phyloP scores from a whole-genome alignment of 2,113 vertebrate genomes.

The Eleginops maclovinus region DNA sequence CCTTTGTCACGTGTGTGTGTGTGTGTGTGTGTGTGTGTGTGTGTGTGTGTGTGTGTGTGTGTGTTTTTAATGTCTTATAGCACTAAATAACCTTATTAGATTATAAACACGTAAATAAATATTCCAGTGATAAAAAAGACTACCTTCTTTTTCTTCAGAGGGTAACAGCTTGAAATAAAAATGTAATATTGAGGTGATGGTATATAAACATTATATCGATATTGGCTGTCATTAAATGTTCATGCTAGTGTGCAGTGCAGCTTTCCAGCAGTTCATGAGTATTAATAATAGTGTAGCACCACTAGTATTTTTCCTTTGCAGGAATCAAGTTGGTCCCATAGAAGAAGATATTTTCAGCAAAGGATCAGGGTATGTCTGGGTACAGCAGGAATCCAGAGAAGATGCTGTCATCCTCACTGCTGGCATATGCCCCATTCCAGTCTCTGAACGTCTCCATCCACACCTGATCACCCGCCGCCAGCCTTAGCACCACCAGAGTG shows the following conservation, averaged over 20 bases:
- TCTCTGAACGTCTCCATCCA: conserved; percentile 95
- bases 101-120: background rate
- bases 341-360: background rate
- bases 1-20: too few relatives aligned
- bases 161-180: background rate
- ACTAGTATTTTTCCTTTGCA: conserved; percentile 40
- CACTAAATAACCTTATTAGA: background rate
- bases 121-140: conserved; percentile 5
- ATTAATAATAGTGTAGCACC: conserved; percentile 41
- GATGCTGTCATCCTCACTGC: conserved; percentile 94
- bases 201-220: conserved; percentile 5
- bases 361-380: conserved; percentile 79
- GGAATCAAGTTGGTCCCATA: conserved; percentile 3
- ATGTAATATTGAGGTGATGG: background rate
- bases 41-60: too few relatives aligned
- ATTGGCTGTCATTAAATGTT: conserved; percentile 1
- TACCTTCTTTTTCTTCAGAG: conserved; percentile 8
- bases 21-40: too few relatives aligned
- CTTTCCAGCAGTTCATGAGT: conserved; percentile 16
- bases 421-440: conserved; percentile 93
- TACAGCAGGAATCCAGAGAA: conserved; percentile 96
- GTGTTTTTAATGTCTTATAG: too few relatives aligned
- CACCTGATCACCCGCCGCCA: conserved; percentile 90
- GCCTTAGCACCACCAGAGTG: conserved; percentile 88
- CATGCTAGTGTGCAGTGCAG: background rate